These are phyloP conservation scores for Diorhabda sublineata DNA, from an alignment of 1,140 invertebrate species.

Conservation along the genomic window DNA sequence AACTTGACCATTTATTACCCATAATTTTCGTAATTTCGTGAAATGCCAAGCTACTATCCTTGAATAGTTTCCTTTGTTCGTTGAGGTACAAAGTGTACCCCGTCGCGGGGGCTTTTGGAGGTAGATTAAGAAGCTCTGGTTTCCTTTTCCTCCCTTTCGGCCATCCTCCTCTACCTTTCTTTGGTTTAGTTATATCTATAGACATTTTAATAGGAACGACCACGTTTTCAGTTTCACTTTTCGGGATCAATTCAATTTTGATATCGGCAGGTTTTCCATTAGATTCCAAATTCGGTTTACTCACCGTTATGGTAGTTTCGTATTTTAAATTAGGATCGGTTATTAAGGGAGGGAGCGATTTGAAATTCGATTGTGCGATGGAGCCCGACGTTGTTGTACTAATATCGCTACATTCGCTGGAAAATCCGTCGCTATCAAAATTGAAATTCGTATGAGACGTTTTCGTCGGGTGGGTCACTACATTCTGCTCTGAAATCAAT, in stretches of 20 bases:
- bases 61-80: slow-evolving; percentile 53
- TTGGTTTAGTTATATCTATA: slow-evolving; percentile 27
- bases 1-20: slow-evolving; percentile 56
- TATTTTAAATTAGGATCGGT: slow-evolving; percentile 15
- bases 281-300: neutral
- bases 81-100: slow-evolving; percentile 58
- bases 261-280: neutral
- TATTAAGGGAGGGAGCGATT: slow-evolving; percentile 23
- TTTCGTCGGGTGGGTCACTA: slow-evolving; percentile 6
- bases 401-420: slow-evolving; percentile 44
- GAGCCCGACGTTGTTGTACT: slow-evolving; percentile 28
- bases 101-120: slow-evolving; percentile 56
- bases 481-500: slow-evolving; percentile 43
- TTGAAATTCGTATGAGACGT: slow-evolving; percentile 18
- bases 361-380: slow-evolving; percentile 24
- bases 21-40: slow-evolving; percentile 55
- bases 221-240: neutral
- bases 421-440: slow-evolving; percentile 45
- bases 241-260: neutral
- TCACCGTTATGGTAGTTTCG: neutral
- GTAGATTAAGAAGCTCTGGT: slow-evolving; percentile 49
- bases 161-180: slow-evolving; percentile 57
- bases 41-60: slow-evolving; percentile 51
- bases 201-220: neutral
- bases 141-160: slow-evolving; percentile 60